These are phyloP conservation scores for Trachelus iudaicus DNA, from an alignment of 2,888 invertebrate species.

Conservation along the genomic window DNA sequence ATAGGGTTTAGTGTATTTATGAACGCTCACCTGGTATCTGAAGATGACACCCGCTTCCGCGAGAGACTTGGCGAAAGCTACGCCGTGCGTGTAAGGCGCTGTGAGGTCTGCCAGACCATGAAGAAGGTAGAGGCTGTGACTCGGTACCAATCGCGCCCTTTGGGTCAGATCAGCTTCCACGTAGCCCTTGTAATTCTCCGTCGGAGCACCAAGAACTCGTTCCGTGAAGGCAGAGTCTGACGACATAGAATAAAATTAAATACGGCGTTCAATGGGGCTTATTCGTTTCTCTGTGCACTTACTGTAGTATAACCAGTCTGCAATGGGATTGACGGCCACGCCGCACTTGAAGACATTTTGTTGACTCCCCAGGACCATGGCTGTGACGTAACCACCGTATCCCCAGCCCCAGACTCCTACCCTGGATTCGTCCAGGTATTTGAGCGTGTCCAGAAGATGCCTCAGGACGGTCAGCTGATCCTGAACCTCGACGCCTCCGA, in stretches of 20 bases:
- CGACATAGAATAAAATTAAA: constrained; percentile 33
- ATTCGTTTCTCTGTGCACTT: constrained; percentile 60
- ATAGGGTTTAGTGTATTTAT: not conserved
- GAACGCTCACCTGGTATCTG: constrained; percentile 82
- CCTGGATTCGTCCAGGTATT: constrained; percentile 86
- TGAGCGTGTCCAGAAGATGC: constrained; percentile 83
- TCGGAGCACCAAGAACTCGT: constrained; percentile 88
- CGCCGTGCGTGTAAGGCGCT: constrained; percentile 93
- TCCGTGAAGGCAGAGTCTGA: constrained; percentile 96
- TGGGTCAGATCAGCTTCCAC: constrained; percentile 93
- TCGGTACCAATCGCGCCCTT: constrained; percentile 87
- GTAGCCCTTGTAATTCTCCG: constrained; percentile 89
- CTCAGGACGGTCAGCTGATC: constrained; percentile 90
- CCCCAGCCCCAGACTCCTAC: constrained; percentile 98
- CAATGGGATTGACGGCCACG: constrained; percentile 92
- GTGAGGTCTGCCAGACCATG: constrained; percentile 94
- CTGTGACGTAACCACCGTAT: constrained; percentile 94
- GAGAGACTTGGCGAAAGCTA: constrained; percentile 88
- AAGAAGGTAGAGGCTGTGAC: constrained; percentile 87
- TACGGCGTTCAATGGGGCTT: not conserved
- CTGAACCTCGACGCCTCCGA: constrained; percentile 91
- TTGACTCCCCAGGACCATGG: constrained; percentile 89
- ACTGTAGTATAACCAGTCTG: constrained; percentile 97
- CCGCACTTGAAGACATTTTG: constrained; percentile 90
- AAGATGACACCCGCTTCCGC: constrained; percentile 90